Percentiles rank a stretch among this genome's conserved stretches.
Conservation (phyloP, 2,113 vertebrate species). For the Hippolais icterina region DNA sequence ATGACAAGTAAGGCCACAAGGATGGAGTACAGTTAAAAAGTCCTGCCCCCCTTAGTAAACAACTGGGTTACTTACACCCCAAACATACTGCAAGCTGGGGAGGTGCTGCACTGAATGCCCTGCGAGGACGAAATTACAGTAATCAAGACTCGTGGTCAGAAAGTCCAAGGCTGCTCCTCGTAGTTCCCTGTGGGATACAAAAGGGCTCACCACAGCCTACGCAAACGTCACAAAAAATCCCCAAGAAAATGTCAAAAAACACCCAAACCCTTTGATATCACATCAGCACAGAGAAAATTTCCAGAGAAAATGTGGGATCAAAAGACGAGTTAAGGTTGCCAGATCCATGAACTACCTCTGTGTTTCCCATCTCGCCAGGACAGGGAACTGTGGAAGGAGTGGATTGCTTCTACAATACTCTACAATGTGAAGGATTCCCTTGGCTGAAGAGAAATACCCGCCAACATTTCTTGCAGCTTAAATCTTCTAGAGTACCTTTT, state of each 20-base stretch:
- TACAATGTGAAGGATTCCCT: not conserved
- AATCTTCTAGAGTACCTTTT: not conserved
- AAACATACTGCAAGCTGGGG: not conserved
- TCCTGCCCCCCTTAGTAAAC: not conserved
- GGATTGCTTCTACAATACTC: not conserved
- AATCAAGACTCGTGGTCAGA: conserved; percentile 9
- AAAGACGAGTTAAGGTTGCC: not conserved
- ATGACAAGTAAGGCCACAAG: not conserved
- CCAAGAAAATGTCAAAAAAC: not conserved
- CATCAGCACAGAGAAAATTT: not conserved
- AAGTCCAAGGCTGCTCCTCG: not conserved
- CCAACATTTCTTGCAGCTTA: not conserved
- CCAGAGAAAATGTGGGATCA: not conserved
- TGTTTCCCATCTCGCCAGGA: not conserved
- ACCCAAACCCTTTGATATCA: not conserved
- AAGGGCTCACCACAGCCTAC: not conserved
- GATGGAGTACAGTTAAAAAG: not conserved
- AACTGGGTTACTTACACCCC: not conserved
- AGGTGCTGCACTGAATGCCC: not conserved
- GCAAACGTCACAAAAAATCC: not conserved
- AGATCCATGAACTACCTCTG: not conserved
- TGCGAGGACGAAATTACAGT: not conserved
- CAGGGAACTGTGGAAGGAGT: not conserved
- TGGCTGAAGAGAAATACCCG: not conserved
- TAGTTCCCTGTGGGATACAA: not conserved